Evolutionary conservation across 2,113 vertebrate genomes (phyloP), one percentile per base, ranked within the genome.

Genomic region (Alexandromys fortis): DNA sequence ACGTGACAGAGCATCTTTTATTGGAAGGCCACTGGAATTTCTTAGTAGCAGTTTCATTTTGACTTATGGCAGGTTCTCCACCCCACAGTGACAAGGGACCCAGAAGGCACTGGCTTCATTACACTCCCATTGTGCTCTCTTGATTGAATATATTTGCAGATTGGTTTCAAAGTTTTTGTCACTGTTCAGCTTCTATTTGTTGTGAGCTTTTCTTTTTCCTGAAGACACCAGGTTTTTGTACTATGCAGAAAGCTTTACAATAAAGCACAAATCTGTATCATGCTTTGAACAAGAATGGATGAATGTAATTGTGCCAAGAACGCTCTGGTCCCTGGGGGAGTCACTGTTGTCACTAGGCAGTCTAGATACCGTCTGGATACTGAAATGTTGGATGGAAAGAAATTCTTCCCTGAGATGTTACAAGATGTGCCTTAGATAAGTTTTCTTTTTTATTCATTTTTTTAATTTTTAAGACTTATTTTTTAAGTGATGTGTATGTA

Each of bases 321-420:
- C 10, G 98, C 97, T 8, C 97, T 96, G 12, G 98, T 99, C 28
- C 98, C 99, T 49, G 97, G 98, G 86, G 99, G 99, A 61, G 98
- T 99, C 97, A 99, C 98, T 21, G 99, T 98, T 24, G 97, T 98
- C 35, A 99, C 98, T 95, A 98, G 98, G 90, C 99, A 99, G 95
- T 91, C 0, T 97, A 97, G 82, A 99, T 95, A 61, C 99, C 99
- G 73, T 35, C 96, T 4, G 99, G 97, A 8, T 99, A 98, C 93
- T 99, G 98, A 99, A 95, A 98, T 99, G 3, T 98, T 77, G 13
- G 99, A 99, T 16, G 99, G 99, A 92, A 99, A 99, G 14, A 99
- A 99, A 0, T 91, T 98, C 94, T 97, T 98, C 72, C 96, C 95
- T 96, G 98, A 67, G 35, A 61, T 67, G 94, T 77, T 89, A 91